Evolutionary conservation across 2,113 vertebrate genomes (phyloP), one percentile per base, ranked within the genome.

Genomic region (Cacatua alba): DNA sequence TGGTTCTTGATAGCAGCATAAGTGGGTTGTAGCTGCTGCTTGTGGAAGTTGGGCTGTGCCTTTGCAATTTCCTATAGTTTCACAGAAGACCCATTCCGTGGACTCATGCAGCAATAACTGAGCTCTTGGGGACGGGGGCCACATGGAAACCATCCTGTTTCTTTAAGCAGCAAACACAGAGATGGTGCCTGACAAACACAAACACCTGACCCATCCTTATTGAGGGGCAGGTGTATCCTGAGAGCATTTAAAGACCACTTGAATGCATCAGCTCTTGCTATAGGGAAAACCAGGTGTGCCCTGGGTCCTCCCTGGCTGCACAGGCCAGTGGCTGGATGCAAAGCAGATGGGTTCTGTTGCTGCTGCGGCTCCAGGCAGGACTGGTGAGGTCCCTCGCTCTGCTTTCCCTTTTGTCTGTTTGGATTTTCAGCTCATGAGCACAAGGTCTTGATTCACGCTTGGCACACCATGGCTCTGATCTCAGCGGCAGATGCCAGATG

Each of bases 401-500:
- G 23, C 33, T 79, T 88, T 79, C 41, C 57, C 51, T 41, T 90
- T 88, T 62, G 31, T 88, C 81, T 95, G 49, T 74, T 74, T 60
- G 76, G 63, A 86, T 96, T 95, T 93, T 90, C 55, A 78, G 88
- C 93, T 88, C 46, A 11, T 83, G 90, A 94, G 68, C 81, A 49
- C 44, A 91, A 92, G 93, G 51, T 91, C 93, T 87, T 72, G 86
- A 85, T 96, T 95, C 91, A 89, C 12, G 1, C 85, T 92, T 94
- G 94, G 90, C 95, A 93, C 80, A n/a, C 2, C 65, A 21, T 3
- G 3, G 76, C 93, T 96, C 93, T 88, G 79, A 86, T 93, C 88
- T 94, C 94, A 93, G 93, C 26, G 7, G 90, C 94, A 96, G 94
- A 93, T 95, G 92, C 94, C 92, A 91, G 93, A 69, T 96, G 90